Percentiles rank a stretch among this genome's conserved stretches.
Evolutionary conservation across 2,113 vertebrate genomes (phyloP).

Genomic region (Amazona vittata): DNA sequence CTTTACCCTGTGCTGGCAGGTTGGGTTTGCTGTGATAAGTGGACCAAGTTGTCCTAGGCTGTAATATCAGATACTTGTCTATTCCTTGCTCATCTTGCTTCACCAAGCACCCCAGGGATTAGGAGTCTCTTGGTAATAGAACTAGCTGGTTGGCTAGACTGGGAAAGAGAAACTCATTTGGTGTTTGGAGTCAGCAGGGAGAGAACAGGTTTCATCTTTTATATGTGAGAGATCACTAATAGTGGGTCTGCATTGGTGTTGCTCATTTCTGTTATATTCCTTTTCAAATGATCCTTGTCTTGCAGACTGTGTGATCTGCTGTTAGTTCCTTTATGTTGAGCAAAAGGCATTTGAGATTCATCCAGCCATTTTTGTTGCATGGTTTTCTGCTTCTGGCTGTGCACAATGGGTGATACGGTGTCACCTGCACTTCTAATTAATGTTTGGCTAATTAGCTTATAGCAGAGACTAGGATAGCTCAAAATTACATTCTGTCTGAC

Average conservation of each 20-base stretch:
- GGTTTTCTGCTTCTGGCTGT: background rate
- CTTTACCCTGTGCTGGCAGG: background rate
- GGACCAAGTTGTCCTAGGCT: background rate
- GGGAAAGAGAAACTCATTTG: background rate
- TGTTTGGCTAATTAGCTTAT: background rate
- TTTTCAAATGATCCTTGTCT: background rate
- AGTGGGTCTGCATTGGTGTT: background rate
- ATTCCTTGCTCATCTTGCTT: background rate
- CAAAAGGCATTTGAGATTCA: background rate
- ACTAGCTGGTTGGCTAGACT: background rate
- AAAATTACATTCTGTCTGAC: background rate
- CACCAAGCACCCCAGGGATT: background rate
- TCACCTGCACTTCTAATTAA: background rate
- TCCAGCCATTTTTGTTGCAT: background rate
- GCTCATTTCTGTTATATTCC: background rate
- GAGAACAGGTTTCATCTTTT: background rate
- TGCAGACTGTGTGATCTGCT: background rate
- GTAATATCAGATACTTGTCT: background rate
- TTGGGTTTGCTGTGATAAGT: background rate
- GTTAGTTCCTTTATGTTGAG: background rate
- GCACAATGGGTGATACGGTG: rapidly evolving
- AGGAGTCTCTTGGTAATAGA: background rate
- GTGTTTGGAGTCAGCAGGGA: background rate
- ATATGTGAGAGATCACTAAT: background rate
- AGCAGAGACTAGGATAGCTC: background rate